Base-by-base conservation (phyloP, 2,797 vertebrate species). In the Danio jaintianensis region DNA sequence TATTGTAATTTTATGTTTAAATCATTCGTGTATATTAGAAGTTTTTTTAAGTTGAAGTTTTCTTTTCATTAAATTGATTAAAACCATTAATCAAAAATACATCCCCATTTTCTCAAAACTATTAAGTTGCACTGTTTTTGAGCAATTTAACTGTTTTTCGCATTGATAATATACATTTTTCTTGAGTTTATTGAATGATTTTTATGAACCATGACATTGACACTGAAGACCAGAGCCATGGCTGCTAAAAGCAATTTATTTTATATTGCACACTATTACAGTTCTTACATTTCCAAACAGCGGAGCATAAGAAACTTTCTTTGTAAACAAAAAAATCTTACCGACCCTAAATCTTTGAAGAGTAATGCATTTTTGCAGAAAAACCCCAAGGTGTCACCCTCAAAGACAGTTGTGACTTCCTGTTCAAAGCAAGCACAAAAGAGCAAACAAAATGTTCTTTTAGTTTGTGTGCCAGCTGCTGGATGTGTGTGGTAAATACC, bases 401-500 rank as follows among this genome's bases (percentile, higher is more conserved):
- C 15, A 18, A 48, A 59, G 10, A 15, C 38, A 18, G 20, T 82
- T 43, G 16, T 61, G 3, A 53, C 79, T 85, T 85, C 79, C 79
- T 78, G 76, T 80, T 42, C 10, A 59, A 82, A 75, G 42, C 22
- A 63, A 40, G 6, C 48, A 55, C 69, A 40, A 75, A 70, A 63
- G 22, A 67, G 36, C 52, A 15, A n/a, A 78, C 40, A 8, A 40
- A 9, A 22, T 76, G 48, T 48, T 40, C 29, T 76, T 82, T 67
- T 66, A 62, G 47, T 61, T 82, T 76, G 20, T 38, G 11, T 66
- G 20, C 38, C 66, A 68, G 71, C 36, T 45, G 40, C 55, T 83
- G 42, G 53, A 68, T 79, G 70, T 71, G 40, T 83, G 68, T 47
- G 53, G 36, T 67, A 63, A 83, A 83, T 50, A 11, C 10, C 16